Base-by-base conservation (phyloP, 2,888 invertebrate species). In the Ormyrus pomaceus region DNA sequence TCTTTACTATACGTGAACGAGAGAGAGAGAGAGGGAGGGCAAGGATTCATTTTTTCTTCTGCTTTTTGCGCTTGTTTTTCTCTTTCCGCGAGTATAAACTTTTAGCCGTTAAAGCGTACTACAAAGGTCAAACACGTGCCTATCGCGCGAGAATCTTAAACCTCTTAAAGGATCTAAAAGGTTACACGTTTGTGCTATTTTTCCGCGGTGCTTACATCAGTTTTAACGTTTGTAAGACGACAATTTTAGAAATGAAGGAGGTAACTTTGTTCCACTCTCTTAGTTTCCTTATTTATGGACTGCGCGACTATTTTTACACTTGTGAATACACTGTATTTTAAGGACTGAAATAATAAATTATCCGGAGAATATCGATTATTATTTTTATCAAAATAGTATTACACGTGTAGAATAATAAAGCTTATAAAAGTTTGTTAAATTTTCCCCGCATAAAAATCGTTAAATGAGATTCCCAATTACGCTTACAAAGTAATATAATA, bases 81-180 rank as follows among this genome's bases (percentile, higher is more conserved):
- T 48, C 66, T 66, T 9, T 64, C 2, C 9, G 8, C 34, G 50
- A 13, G 45, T 4, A 34, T 0, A 56, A 64, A 65, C 19, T 73
- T 56, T 64, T 10, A 5, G 11, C 13, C 46, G 56, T 50, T 66
- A 13, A 34, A 34, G 13, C 2, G 50, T 45, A n/a, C 19, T 4
- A 5, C 5, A 50, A 10, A 69, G 65, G 74, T 68, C 75, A 51
- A 50, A 75, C 79, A 75, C 79, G 79, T 75, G 75, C 58, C 75
- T 69, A 62, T 73, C 50, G 34, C 46, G 19, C 10, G 58, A 19
- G 34, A 56, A 61, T 64, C 58, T 62, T 51, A 19, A 65, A 19
- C 45, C 64, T 71, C 77, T 69, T 62, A 51, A 34, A 48, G 5
- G 10, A 70, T 11, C 56, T 62, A 56, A 70, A 64, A 34, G 64